Conservation (phyloP, 1,140 invertebrate genomes). For the Drosophila oshimai region DNA sequence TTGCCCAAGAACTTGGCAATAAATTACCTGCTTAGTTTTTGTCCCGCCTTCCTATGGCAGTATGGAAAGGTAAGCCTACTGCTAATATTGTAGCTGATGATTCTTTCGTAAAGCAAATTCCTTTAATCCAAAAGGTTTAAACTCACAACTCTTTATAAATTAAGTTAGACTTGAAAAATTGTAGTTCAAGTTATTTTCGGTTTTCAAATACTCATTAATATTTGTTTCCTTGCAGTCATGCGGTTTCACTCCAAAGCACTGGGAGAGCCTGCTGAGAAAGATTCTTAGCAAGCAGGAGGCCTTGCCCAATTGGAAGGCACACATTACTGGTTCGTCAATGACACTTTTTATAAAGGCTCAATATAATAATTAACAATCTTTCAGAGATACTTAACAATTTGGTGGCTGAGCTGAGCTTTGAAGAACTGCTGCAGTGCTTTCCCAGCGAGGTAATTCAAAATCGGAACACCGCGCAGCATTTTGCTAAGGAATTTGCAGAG, state of each 20-base stretch:
- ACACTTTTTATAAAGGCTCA: background rate
- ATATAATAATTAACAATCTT: background rate
- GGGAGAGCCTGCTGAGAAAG: constrained; percentile 73
- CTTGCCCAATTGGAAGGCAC: constrained; percentile 70
- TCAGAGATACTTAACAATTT: constrained; percentile 77
- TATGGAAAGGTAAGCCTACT: constrained; percentile 79
- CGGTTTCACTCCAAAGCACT: constrained; percentile 76
- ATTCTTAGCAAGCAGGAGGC: constrained; percentile 73
- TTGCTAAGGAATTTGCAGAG: constrained; percentile 73
- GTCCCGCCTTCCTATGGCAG: constrained; percentile 73
- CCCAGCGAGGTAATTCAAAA: constrained; percentile 74
- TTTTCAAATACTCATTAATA: background rate
- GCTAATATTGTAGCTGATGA: too few species aligned
- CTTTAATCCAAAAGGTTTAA: background rate
- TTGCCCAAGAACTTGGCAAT: constrained; percentile 78
- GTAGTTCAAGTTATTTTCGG: too few species aligned
- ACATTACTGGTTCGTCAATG: constrained; percentile 58
- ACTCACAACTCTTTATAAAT: too few species aligned
- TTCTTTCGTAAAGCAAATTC: too few species aligned
- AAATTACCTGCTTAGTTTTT: constrained; percentile 76
- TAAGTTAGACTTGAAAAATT: too few species aligned
- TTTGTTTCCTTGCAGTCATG: constrained; percentile 52
- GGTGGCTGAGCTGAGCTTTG: constrained; percentile 70
- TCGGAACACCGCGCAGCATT: constrained; percentile 66
- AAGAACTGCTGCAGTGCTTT: constrained; percentile 78